Conservation (phyloP, 2,888 invertebrate genomes). For the Atherix ibis region DNA sequence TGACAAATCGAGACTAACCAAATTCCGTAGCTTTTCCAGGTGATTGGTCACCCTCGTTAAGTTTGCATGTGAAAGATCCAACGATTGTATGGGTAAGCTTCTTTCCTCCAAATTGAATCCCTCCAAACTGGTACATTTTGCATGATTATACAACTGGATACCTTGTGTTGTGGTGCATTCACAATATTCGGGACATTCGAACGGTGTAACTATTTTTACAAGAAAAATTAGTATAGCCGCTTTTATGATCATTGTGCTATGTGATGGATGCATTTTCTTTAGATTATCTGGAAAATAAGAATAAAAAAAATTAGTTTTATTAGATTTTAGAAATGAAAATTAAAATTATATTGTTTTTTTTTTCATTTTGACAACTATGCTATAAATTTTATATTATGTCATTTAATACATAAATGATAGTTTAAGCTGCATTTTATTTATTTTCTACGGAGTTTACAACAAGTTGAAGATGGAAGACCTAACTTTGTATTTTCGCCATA, state of each 20-base stretch:
- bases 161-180: constrained; percentile 19
- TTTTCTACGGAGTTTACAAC: too few relatives aligned
- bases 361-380: too few relatives aligned
- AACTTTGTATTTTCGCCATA: too few relatives aligned
- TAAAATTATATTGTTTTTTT: not conserved
- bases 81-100: constrained; percentile 27
- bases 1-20: constrained; percentile 47
- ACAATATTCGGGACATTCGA: constrained; percentile 25
- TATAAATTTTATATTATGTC: too few relatives aligned
- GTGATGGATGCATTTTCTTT: constrained; percentile 5
- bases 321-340: not conserved
- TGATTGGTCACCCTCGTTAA: constrained; percentile 41
- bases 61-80: constrained; percentile 48
- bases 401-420: too few relatives aligned
- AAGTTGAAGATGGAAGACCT: too few relatives aligned
- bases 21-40: constrained; percentile 41
- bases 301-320: not conserved
- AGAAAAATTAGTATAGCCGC: constrained; percentile 6
- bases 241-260: not conserved
- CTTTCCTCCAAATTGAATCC: constrained; percentile 18
- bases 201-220: constrained; percentile 8
- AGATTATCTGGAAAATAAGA: constrained; percentile 4
- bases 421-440: too few relatives aligned
- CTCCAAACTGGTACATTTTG: constrained; percentile 25
- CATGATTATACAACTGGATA: constrained; percentile 22